Evolutionary conservation across 2,113 vertebrate species (phyloP).

Genomic region (Mesoclemmys tuberculata): DNA sequence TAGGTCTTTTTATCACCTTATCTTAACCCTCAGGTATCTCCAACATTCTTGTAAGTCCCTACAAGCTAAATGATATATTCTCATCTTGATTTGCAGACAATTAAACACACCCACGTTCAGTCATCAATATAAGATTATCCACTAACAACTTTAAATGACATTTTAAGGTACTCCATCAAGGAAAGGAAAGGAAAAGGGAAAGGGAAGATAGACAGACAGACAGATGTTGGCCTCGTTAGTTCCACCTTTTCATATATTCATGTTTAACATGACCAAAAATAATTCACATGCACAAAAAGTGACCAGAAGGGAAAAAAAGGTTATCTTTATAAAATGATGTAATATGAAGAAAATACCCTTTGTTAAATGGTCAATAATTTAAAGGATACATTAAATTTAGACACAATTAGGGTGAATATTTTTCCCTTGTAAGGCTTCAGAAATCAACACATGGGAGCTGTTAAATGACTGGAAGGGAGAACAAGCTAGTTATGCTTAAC

Average conservation of each 20-base stretch:
- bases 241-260: background rate
- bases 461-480: background rate
- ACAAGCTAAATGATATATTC: slow-evolving; percentile 5
- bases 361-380: background rate
- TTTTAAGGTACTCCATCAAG: slow-evolving; percentile 36
- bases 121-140: slow-evolving; percentile 31
- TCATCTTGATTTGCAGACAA: slow-evolving; percentile 17
- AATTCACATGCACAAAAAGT: background rate
- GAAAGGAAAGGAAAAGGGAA: background rate
- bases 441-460: background rate
- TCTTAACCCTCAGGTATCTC: background rate
- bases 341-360: background rate
- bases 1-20: background rate
- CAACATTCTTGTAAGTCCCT: slow-evolving; percentile 14
- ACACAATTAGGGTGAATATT: background rate
- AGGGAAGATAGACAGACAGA: background rate
- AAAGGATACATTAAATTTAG: background rate
- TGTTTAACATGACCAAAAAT: background rate
- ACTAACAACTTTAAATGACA: slow-evolving; percentile 29
- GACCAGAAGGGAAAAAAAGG: background rate
- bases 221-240: background rate
- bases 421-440: background rate
- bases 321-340: background rate
- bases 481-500: background rate
- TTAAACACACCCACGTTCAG: slow-evolving; percentile 14